phyloP scores from a whole-genome alignment of 30 jellyfish, hydroid and myxozoan species.

The Chrysaora quinquecirrha region DNA sequence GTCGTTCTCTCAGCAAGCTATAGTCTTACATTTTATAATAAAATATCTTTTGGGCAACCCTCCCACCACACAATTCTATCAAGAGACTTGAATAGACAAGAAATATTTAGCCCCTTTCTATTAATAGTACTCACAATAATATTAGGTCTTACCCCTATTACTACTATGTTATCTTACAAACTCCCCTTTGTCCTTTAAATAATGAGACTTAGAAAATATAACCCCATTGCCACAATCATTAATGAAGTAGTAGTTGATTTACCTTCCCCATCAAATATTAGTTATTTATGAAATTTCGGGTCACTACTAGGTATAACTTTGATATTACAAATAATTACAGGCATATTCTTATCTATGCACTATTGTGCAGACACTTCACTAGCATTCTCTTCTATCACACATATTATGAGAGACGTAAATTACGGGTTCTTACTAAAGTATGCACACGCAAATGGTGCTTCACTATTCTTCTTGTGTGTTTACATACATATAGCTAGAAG shows the following conservation, averaged over 20 bases:
- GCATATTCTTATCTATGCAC: slow-evolving; percentile 66
- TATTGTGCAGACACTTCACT: slow-evolving; percentile 16
- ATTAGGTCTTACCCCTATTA: slow-evolving; percentile 32
- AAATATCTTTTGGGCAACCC: slow-evolving; percentile 42
- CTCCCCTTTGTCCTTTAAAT: background rate
- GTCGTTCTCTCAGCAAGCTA: slow-evolving; percentile 33
- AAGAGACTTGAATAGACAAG: slow-evolving; percentile 46
- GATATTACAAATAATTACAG: slow-evolving; percentile 37
- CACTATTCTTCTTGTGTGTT: slow-evolving; percentile 42
- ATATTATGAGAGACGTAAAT: slow-evolving; percentile 52
- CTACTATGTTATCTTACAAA: background rate
- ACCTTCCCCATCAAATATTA: slow-evolving; percentile 42
- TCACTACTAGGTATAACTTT: slow-evolving; percentile 43
- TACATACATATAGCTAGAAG: slow-evolving; percentile 65
- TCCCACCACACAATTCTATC: background rate
- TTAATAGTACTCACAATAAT: slow-evolving; percentile 9
- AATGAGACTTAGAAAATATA: slow-evolving; percentile 58
- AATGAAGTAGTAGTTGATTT: slow-evolving; percentile 39
- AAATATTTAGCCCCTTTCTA: slow-evolving; percentile 6
- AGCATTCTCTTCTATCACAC: slow-evolving; percentile 53
- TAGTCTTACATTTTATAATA: slow-evolving; percentile 26
- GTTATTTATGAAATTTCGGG: slow-evolving; percentile 53
- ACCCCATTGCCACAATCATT: slow-evolving; percentile 37
- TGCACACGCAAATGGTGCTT: slow-evolving; percentile 70
- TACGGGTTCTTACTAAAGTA: slow-evolving; percentile 40